Evolutionary conservation across 2,113 vertebrate species (phyloP).

Genomic region (Okapia johnstoni): DNA sequence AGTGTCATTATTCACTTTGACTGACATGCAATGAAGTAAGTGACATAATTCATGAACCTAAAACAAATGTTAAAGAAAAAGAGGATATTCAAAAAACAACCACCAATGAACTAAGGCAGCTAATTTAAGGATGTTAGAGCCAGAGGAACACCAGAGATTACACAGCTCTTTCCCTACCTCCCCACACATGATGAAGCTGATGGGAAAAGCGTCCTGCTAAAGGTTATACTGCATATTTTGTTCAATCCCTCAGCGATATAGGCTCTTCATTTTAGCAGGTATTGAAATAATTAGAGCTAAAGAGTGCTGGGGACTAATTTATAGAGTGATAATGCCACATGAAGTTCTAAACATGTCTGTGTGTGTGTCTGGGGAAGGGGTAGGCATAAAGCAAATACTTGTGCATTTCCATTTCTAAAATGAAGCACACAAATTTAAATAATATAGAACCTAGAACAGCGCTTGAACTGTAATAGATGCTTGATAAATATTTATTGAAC

Average conservation of each 20-base stretch:
- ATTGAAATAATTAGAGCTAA: background rate
- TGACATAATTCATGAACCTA: background rate
- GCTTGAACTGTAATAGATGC: background rate
- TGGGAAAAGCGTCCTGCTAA: background rate
- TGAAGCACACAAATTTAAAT: background rate
- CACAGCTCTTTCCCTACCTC: background rate
- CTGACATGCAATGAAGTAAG: background rate
- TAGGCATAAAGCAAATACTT: background rate
- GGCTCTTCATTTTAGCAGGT: background rate
- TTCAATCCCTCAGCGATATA: background rate
- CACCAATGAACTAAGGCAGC: background rate
- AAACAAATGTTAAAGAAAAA: constrained; percentile 1
- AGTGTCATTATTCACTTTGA: background rate
- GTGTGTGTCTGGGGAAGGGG: background rate
- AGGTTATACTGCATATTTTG: background rate
- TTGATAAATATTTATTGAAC: constrained; percentile 17
- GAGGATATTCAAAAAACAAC: background rate
- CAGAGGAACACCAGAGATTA: background rate
- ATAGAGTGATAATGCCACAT: background rate
- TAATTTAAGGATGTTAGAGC: background rate
- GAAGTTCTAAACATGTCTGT: background rate
- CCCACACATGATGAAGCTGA: background rate
- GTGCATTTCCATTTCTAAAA: background rate
- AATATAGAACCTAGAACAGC: background rate
- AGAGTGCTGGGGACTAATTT: background rate